phyloP scores from a whole-genome alignment of 2,797 vertebrate genomes.

The Sebastes hopkinsi region DNA sequence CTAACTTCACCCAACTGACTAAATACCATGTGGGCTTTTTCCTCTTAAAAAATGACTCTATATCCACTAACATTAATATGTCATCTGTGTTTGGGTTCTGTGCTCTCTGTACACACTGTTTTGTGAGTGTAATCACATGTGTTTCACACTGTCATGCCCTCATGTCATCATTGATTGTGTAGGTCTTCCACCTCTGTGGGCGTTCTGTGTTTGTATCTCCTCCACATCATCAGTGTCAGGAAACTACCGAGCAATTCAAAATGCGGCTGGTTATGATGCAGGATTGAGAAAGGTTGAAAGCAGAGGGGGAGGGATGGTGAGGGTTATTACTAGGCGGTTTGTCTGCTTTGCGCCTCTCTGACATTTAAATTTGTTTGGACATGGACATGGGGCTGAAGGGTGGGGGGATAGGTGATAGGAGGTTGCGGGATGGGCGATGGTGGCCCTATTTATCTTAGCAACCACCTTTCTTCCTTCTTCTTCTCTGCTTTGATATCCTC shows the following conservation, averaged over 20 bases:
- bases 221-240: constrained; percentile 35
- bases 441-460: constrained; percentile 19
- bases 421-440: not conserved
- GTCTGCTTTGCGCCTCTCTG: constrained; percentile 32
- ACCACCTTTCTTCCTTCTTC: not conserved
- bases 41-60: constrained; percentile 18
- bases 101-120: constrained; percentile 48
- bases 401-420: not conserved
- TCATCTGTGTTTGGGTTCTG: constrained; percentile 63
- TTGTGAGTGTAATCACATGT: constrained; percentile 38
- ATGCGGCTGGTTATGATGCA: constrained; percentile 17
- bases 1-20: constrained; percentile 49
- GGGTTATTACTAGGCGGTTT: constrained; percentile 18
- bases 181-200: constrained; percentile 43
- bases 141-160: constrained; percentile 26
- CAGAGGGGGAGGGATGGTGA: not conserved
- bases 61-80: constrained; percentile 37
- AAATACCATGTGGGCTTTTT: constrained; percentile 25
- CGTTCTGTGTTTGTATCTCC: constrained; percentile 52
- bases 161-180: constrained; percentile 48
- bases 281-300: not conserved
- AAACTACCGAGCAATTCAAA: constrained; percentile 44
- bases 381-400: not conserved
- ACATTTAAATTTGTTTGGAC: constrained; percentile 48
- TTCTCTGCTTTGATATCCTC: constrained; percentile 57